Evolutionary conservation across 2,113 vertebrate genomes (phyloP), one percentile per base, ranked within the genome.

Genomic region (Varanus salvator): DNA sequence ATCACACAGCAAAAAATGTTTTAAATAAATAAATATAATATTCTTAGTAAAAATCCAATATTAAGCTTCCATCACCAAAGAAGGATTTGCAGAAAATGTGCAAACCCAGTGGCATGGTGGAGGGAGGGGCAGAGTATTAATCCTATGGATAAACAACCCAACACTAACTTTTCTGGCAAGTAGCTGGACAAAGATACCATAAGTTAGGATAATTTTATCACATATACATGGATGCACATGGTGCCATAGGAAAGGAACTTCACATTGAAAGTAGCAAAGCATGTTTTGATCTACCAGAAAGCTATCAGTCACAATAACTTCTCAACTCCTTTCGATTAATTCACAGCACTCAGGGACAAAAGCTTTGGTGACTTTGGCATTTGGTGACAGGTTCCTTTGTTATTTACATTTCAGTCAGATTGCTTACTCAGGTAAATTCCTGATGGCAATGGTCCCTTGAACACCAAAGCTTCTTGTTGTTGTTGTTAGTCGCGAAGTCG

Each of bases 371-470:
- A 92, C 86, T 38, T 84, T 91, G 87, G n/a, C 71, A 23, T 38
- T 89, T 86, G 90, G 93, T 93, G 84, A 89, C 90, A 57, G 31
- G 86, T 77, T 91, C 77, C 64, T 95, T 75, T 90, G 76, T 94
- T 93, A 93, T 76, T 93, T 92, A 91, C 83, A 89, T 89, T 89
- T 92, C 34, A 52, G 78, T 85, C 0, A n/a, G 93, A 94, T 25
- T 91, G 85, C 93, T 94, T 90, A 91, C 60, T 74, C 80, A 92
- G 80, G 80, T 72, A 87, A 84, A 93, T 12, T 31, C 87, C 78
- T 89, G 81, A 84, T 60, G 68, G 64, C 34, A 91, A 93, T 57
- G 66, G 88, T 25, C 19, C 44, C 88, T 88, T 90, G 91, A 91
- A 92, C 76, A 34, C 1, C 14, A 27, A 85, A 89, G 84, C 75